A percentile compares a stretch with the other conserved stretches of the same genome.
Conservation (phyloP, 2,113 vertebrate genomes). For the Martes martes region DNA sequence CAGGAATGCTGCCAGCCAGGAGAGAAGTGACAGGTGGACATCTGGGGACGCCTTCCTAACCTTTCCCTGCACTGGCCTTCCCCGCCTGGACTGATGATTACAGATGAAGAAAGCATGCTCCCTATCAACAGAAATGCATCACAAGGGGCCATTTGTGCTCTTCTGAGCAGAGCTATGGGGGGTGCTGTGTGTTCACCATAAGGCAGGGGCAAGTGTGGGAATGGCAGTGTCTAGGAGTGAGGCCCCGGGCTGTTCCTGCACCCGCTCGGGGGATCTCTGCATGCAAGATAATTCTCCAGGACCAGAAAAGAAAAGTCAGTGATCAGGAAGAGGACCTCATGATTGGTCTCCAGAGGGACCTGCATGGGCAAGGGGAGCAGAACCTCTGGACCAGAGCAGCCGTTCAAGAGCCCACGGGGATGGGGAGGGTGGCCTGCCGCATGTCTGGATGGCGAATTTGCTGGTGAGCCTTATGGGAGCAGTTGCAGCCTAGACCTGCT, state of each 20-base stretch:
- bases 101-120: neutral
- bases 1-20: no score
- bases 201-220: neutral
- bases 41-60: rapidly evolving
- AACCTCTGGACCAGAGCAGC: neutral
- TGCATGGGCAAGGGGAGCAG: rapidly evolving
- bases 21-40: no score
- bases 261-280: neutral
- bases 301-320: neutral
- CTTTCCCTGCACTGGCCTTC: neutral
- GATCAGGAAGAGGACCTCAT: neutral
- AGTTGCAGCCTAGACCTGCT: neutral
- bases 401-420: rapidly evolving
- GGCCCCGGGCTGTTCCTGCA: neutral
- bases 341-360: neutral
- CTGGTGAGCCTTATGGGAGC: neutral
- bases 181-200: no score
- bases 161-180: neutral
- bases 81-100: neutral
- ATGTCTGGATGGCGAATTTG: neutral
- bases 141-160: rapidly evolving
- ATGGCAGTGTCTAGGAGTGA: neutral
- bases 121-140: neutral
- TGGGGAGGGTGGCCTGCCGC: neutral
- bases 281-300: neutral